A percentile compares a stretch with the other conserved stretches of the same genome.
Conservation (phyloP, 2,797 vertebrate genomes). For the Etheostoma nigrum region DNA sequence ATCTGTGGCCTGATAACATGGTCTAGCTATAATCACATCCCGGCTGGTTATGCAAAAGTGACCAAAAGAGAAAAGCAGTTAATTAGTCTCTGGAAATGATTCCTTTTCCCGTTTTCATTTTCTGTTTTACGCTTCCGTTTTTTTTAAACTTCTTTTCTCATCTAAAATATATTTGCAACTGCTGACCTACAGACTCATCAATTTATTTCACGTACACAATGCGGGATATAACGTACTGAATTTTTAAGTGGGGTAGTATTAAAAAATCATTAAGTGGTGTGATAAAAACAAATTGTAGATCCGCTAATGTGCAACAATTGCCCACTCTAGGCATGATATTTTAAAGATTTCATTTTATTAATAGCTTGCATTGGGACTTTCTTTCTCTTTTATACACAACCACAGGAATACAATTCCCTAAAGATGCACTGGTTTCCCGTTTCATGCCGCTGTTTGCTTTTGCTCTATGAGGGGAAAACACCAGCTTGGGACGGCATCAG, state of each 20-base stretch:
- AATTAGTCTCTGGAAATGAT: constrained; percentile 59
- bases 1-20: constrained; percentile 71
- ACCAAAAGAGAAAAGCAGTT: constrained; percentile 60
- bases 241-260: constrained; percentile 71
- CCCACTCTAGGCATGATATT: constrained; percentile 64
- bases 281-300: constrained; percentile 72
- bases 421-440: constrained; percentile 74
- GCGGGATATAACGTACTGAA: constrained; percentile 58
- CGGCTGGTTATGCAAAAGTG: constrained; percentile 69
- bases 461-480: constrained; percentile 61
- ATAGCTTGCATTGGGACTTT: constrained; percentile 64
- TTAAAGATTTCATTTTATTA: constrained; percentile 74
- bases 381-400: constrained; percentile 48
- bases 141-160: constrained; percentile 30
- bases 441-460: constrained; percentile 73
- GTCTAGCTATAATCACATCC: constrained; percentile 70
- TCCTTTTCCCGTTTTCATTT: constrained; percentile 37
- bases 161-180: constrained; percentile 49
- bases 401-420: constrained; percentile 69
- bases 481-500: constrained; percentile 69
- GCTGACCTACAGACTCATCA: constrained; percentile 51
- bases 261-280: constrained; percentile 68
- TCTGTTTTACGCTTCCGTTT: constrained; percentile 12
- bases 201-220: constrained; percentile 63
- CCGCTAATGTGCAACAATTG: constrained; percentile 72